These are phyloP conservation scores for Cephus pulcher DNA, from an alignment of 2,888 invertebrate species.

Conservation along the genomic window DNA sequence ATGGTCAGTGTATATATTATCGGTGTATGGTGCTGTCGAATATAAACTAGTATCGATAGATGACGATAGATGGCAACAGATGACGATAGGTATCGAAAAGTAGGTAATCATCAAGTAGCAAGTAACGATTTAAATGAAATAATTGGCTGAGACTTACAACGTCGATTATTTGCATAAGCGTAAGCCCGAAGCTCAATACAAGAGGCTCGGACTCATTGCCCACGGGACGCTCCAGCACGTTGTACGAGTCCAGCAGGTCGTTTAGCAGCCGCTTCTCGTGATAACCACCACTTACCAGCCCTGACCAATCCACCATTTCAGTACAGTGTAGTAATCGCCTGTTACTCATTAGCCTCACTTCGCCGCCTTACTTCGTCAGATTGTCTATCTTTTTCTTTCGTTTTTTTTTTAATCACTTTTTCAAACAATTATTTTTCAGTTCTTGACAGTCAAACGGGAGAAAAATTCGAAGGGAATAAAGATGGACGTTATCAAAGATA, in stretches of 20 bases:
- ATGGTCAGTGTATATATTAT: too few species aligned
- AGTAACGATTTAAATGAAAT: background rate
- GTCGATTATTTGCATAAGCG: constrained; percentile 97
- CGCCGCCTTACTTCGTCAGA: too few species aligned
- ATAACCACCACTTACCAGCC: constrained; percentile 82
- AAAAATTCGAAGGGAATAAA: too few species aligned
- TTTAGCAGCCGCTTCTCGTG: constrained; percentile 93
- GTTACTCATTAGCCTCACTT: background rate
- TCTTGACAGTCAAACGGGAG: too few species aligned
- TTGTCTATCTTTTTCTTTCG: too few species aligned
- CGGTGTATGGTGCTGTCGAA: too few species aligned
- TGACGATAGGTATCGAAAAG: background rate
- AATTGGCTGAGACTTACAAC: constrained; percentile 78
- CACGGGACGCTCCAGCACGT: constrained; percentile 94
- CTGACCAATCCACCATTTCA: constrained; percentile 61
- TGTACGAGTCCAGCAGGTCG: constrained; percentile 92
- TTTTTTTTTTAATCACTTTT: too few species aligned
- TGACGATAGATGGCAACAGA: background rate
- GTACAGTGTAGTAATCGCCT: constrained; percentile 32
- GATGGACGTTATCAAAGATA: too few species aligned
- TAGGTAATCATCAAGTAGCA: background rate
- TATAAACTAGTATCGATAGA: background rate
- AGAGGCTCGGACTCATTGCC: constrained; percentile 96
- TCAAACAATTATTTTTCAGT: too few species aligned
- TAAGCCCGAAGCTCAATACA: constrained; percentile 95